These are phyloP conservation scores for Pseudorhiza aurosa DNA, from an alignment of 30 jellyfish, hydroid and myxozoan genomes.

Conservation along the genomic window DNA sequence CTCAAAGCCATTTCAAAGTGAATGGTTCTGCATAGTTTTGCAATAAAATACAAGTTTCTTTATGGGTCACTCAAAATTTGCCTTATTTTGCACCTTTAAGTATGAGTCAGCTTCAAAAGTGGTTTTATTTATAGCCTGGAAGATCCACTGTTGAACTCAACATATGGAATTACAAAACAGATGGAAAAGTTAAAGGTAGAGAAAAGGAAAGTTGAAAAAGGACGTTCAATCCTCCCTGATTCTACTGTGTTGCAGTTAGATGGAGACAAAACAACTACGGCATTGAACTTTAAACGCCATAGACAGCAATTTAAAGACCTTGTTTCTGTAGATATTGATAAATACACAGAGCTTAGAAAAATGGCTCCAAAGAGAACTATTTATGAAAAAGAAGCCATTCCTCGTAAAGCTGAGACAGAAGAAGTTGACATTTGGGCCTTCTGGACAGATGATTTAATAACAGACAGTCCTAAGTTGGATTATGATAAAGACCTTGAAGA, in stretches of 20 bases:
- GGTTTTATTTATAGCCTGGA: constrained; percentile 31
- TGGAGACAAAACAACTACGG: constrained; percentile 49
- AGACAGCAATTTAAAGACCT: constrained; percentile 22
- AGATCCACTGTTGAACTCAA: constrained; percentile 72
- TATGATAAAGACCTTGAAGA: constrained; percentile 36
- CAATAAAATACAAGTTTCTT: too few relatives aligned
- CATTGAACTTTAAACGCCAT: constrained; percentile 59
- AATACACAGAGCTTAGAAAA: constrained; percentile 15
- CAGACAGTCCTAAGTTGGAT: constrained; percentile 63
- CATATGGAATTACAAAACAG: constrained; percentile 40
- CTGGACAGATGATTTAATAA: constrained; percentile 59
- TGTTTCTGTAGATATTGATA: constrained; percentile 40
- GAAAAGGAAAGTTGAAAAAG: not conserved
- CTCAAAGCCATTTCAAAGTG: too few relatives aligned
- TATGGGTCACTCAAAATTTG: too few relatives aligned
- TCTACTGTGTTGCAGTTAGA: constrained; percentile 1
- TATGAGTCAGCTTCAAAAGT: not conserved
- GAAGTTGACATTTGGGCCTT: constrained; percentile 42
- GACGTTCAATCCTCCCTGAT: not conserved
- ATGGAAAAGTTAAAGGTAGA: constrained; percentile 34
- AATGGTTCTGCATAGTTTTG: too few relatives aligned
- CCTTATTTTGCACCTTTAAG: too few relatives aligned
- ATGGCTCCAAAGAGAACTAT: constrained; percentile 56
- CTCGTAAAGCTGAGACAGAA: not conserved
- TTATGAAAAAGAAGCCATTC: not conserved